Base-by-base conservation (phyloP, 2,113 vertebrate genomes). In the Chlorodrepanis virens region DNA sequence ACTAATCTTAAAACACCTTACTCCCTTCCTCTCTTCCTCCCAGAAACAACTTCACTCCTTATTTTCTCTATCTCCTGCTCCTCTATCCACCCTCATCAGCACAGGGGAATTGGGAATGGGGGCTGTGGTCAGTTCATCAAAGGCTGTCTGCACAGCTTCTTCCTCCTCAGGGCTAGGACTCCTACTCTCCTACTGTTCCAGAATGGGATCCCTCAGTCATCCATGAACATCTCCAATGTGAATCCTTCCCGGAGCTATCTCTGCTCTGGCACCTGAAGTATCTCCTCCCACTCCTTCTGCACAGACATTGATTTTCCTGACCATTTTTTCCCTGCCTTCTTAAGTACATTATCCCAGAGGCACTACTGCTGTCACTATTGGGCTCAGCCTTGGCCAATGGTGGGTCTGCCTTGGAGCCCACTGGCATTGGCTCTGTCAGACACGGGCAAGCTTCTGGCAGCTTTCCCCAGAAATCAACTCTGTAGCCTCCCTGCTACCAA, bases 361-460 rank as follows among this genome's bases (percentile, higher is more conserved):
- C 15, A 19, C 14, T 35, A 15, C 25, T 40, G 1, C 33, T 7
- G 21, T 19, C 1, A 0, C n/a, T 28, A 9, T 10, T 42, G 22
- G 31, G 24, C 19, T 37, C 35, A 72, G 5, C 42, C 42, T 40
- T 56, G 49, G 24, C 25, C 47, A n/a, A n/a, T 10, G 9, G 9
- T 35, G 19, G 7, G 27, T 87, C 17, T 0, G 0, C 31, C 28
- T 18, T 80, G 50, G 49, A 71, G 31, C 21, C 0, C 0, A 17
- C 40, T 71, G 65, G 6, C 13, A 24, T 17, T 54, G 65, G 6
- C 67, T 40, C 50, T 64, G 11, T 49, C 50, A 56, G 35, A 25
- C 17, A 35, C 6, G 7, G 50, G 14, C 35, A 72, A 49, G 14
- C 28, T 63, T 47, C 28, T 15, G 19, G 23, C 39, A 61, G 23